phyloP scores from a whole-genome alignment of 2,888 invertebrate genomes.

The Euproctis similis region DNA sequence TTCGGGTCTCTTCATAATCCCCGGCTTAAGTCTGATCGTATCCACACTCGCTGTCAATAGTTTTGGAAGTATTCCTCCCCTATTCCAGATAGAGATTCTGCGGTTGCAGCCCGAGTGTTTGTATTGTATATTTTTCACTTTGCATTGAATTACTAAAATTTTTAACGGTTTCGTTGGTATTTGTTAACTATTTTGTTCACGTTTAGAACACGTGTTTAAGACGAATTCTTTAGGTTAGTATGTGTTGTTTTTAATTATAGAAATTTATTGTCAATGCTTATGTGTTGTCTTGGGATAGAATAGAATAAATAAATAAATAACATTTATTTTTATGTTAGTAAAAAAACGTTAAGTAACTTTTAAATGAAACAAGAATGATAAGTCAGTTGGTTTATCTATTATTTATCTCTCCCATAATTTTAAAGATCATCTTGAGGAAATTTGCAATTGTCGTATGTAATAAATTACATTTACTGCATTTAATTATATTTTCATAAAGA shows the following conservation, averaged over 20 bases:
- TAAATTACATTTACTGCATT: slow-evolving; percentile 16
- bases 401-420: slow-evolving; percentile 13
- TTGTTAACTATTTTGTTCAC: slow-evolving; percentile 39
- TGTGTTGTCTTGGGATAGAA: too few relatives aligned
- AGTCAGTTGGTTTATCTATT: slow-evolving; percentile 15
- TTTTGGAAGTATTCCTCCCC: slow-evolving; percentile 69
- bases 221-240: slow-evolving; percentile 32
- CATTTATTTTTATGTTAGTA: slow-evolving; percentile 3
- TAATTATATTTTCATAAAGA: slow-evolving; percentile 8
- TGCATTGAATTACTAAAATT: slow-evolving; percentile 58
- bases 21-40: slow-evolving; percentile 72
- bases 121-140: slow-evolving; percentile 61
- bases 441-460: slow-evolving; percentile 20
- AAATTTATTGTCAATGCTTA: too few relatives aligned
- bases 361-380: slow-evolving; percentile 21
- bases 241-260: too few relatives aligned
- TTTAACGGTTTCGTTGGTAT: slow-evolving; percentile 65
- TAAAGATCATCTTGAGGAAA: slow-evolving; percentile 17
- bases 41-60: slow-evolving; percentile 76
- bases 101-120: slow-evolving; percentile 55
- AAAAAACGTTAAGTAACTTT: slow-evolving; percentile 18
- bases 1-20: slow-evolving; percentile 75
- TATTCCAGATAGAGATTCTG: slow-evolving; percentile 71
- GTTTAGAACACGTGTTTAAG: slow-evolving; percentile 45
- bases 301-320: too few relatives aligned